These are phyloP conservation scores for Gastrophryne carolinensis DNA, from an alignment of 2,797 vertebrate genomes.

Conservation along the genomic window DNA sequence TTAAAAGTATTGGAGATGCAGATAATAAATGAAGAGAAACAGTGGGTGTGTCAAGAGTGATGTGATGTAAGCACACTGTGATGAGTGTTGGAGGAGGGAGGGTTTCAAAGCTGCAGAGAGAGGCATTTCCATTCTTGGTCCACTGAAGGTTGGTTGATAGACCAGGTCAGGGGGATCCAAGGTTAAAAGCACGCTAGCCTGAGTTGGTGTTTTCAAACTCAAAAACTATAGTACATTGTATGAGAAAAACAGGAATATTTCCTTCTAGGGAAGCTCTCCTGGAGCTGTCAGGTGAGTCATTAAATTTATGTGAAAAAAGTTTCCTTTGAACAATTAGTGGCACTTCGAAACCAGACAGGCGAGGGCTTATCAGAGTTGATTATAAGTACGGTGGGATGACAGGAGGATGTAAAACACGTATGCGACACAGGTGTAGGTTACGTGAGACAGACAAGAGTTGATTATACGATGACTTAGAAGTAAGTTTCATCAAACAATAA, in stretches of 20 bases:
- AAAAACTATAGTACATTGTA: too few relatives aligned
- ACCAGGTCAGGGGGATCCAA: too few relatives aligned
- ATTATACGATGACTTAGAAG: conserved; percentile 27
- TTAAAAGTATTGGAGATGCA: too few relatives aligned
- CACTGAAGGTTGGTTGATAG: too few relatives aligned
- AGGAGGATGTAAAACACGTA: conserved; percentile 16
- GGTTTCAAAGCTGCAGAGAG: too few relatives aligned
- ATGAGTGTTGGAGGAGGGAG: too few relatives aligned
- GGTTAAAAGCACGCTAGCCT: too few relatives aligned
- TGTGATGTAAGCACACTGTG: too few relatives aligned
- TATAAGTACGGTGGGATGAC: conserved; percentile 21
- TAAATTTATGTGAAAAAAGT: background rate
- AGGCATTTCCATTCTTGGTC: too few relatives aligned
- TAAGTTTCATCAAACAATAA: conserved; percentile 39
- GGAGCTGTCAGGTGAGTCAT: background rate
- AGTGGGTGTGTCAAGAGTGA: too few relatives aligned
- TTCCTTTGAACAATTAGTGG: background rate
- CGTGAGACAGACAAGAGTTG: conserved; percentile 9
- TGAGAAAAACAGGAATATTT: background rate
- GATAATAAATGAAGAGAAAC: too few relatives aligned
- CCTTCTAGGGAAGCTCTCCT: background rate
- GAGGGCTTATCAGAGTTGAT: conserved; percentile 7
- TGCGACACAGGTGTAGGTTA: conserved; percentile 31
- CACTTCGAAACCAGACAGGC: background rate
- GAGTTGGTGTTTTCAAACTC: too few relatives aligned